Base-by-base conservation (phyloP, 2,113 vertebrate species). In the Pterocles gutturalis region DNA sequence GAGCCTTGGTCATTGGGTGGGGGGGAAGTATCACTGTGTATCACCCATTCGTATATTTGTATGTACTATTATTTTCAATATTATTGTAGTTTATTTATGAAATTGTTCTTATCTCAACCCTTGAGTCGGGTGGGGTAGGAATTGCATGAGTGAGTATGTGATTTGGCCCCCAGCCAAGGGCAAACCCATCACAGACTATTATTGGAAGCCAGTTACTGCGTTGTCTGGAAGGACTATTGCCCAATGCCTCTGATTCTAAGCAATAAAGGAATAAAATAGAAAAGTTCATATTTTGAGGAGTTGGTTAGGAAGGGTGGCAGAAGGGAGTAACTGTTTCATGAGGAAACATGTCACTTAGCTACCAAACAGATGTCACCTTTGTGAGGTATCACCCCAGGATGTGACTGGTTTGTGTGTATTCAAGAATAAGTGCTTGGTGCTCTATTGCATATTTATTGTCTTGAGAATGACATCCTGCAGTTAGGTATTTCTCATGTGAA, bases 261-360 rank as follows among this genome's bases (percentile, higher is more conserved):
- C 0, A 0, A n/a, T 22, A 78, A 61, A 28, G 13, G 6, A 71
- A 13, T 2, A 57, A 1, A 53, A 25, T 7, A 46, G 9, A n/a
- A 66, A 66, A 45, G 4, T 1, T 53, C 5, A 2, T 73, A 11
- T 87, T 86, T 53, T 46, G 22, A 76, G 13, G 15, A 83, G 36
- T 31, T 5, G 5, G 11, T 36, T 66, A 38, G 62, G 8, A 85
- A 48, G 5, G 6, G 7, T 61, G 26, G 17, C 10, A 81, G 34
- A 91, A 83, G 4, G 1, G 13, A 73, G 2, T 33, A 66, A 28
- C 2, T 77, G 4, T 55, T 78, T 65, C 5, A 31, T 10, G 22
- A 51, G 17, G 55, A 71, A 70, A 62, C 5, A 16, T 2, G 17
- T 33, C 14, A 51, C 28, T n/a, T 55, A 29, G 13, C 9, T 34